phyloP scores from a whole-genome alignment of 2,888 invertebrate genomes.

The Scaptomyza polygonia region DNA sequence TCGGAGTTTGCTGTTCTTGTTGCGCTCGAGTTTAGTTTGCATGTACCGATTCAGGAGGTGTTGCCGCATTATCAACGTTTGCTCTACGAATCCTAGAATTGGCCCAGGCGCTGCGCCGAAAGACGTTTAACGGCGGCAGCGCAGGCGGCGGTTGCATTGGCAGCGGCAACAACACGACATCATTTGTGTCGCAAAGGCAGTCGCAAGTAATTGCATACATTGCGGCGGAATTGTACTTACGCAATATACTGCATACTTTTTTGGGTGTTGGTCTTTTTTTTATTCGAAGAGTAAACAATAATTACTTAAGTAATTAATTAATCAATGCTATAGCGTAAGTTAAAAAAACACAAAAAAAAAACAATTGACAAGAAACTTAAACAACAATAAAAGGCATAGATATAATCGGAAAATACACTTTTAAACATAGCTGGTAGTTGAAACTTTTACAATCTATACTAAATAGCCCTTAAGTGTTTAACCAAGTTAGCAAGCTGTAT shows the following conservation, averaged over 20 bases:
- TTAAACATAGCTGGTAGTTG: slow-evolving; percentile 20
- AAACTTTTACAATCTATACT: slow-evolving; percentile 33
- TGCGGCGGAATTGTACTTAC: slow-evolving; percentile 31
- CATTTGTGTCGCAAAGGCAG: slow-evolving; percentile 76
- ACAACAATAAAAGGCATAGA: slow-evolving; percentile 29
- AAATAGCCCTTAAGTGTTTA: slow-evolving; percentile 45
- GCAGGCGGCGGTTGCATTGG: slow-evolving; percentile 63
- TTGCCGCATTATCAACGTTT: slow-evolving; percentile 97
- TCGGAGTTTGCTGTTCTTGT: slow-evolving; percentile 98
- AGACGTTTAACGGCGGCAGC: slow-evolving; percentile 77
- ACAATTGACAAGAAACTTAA: slow-evolving; percentile 44
- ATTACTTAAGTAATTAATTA: slow-evolving; percentile 19
- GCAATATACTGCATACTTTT: slow-evolving; percentile 40
- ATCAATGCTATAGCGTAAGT: slow-evolving; percentile 29
- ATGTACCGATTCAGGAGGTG: slow-evolving; percentile 95
- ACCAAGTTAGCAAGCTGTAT: slow-evolving; percentile 23
- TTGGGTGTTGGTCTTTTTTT: slow-evolving; percentile 33
- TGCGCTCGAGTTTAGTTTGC: slow-evolving; percentile 96
- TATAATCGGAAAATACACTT: slow-evolving; percentile 10
- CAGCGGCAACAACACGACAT: slow-evolving; percentile 65
- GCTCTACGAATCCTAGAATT: slow-evolving; percentile 94
- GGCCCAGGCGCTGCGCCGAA: slow-evolving; percentile 80
- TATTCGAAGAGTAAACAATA: slow-evolving; percentile 24
- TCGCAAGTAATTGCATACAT: slow-evolving; percentile 65
- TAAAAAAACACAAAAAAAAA: slow-evolving; percentile 15